These are phyloP conservation scores for Scomberomorus guttatus DNA, from an alignment of 2,797 vertebrate genomes.

Conservation along the genomic window DNA sequence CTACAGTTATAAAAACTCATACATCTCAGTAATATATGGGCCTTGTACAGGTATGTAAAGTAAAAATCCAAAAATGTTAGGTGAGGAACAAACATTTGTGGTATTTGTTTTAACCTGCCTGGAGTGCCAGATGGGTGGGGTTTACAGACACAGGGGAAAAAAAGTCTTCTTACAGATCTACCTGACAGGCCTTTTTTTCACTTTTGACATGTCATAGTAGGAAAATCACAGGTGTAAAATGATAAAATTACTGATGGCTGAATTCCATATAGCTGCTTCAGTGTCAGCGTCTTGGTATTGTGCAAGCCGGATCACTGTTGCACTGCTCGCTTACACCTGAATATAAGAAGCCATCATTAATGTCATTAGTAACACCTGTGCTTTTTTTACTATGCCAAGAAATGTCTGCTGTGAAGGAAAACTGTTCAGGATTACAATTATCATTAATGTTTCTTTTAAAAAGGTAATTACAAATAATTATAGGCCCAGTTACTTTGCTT, in stretches of 20 bases:
- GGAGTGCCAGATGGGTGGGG: constrained; percentile 3
- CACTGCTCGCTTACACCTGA: neutral
- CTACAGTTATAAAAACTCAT: neutral
- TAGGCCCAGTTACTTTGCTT: neutral
- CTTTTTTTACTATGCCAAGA: neutral
- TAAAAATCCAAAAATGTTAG: constrained; percentile 11
- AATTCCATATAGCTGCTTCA: neutral
- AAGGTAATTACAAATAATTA: neutral
- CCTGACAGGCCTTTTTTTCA: neutral
- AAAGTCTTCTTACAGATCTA: neutral
- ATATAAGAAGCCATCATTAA: neutral
- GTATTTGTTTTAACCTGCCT: constrained; percentile 58
- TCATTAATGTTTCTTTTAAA: neutral
- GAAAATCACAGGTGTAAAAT: neutral
- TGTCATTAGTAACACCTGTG: neutral
- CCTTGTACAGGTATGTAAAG: too few species aligned
- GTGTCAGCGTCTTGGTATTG: neutral
- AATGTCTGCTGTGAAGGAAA: neutral
- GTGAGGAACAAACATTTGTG: constrained; percentile 2
- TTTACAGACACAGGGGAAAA: neutral
- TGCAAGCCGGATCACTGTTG: neutral
- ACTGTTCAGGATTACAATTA: too few species aligned
- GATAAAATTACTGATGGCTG: neutral
- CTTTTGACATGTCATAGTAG: neutral
- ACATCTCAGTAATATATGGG: neutral